A percentile compares a stretch with the other conserved stretches of the same genome.
Evolutionary conservation across 1,140 invertebrate species (phyloP).

Genomic region (Drosophila kikkawai): DNA sequence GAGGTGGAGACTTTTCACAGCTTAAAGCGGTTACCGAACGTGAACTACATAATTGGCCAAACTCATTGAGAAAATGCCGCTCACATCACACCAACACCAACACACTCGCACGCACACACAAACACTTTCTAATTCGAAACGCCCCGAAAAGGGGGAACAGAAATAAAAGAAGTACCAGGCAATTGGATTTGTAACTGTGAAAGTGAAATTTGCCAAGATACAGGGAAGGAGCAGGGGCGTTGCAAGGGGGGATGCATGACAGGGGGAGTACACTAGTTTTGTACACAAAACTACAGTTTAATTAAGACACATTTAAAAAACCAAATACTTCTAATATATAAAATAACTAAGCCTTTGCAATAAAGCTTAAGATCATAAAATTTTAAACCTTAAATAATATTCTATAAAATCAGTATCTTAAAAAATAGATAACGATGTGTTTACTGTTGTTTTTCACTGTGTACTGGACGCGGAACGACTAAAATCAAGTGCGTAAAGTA

Average conservation of each 20-base stretch:
- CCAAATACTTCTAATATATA: background rate
- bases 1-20: constrained; percentile 20
- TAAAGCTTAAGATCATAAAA: too few relatives aligned
- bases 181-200: constrained; percentile 71
- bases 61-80: constrained; percentile 43
- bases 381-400: too few relatives aligned
- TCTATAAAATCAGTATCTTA: too few relatives aligned
- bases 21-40: constrained; percentile 28
- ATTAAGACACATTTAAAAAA: background rate
- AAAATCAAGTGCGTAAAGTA: constrained; percentile 50
- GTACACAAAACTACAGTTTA: background rate
- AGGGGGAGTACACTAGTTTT: background rate
- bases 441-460: background rate
- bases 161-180: constrained; percentile 62
- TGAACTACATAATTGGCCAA: constrained; percentile 53
- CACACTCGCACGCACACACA: constrained; percentile 13
- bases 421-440: too few relatives aligned
- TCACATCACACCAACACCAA: constrained; percentile 25
- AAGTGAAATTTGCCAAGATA: constrained; percentile 69
- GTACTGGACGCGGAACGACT: constrained; percentile 23
- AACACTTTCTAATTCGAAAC: constrained; percentile 74
- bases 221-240: constrained; percentile 13
- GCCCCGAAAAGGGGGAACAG: constrained; percentile 33
- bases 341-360: background rate
- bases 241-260: background rate